Conservation (phyloP, 2,888 invertebrate species). For the Tetragonula carbonaria region DNA sequence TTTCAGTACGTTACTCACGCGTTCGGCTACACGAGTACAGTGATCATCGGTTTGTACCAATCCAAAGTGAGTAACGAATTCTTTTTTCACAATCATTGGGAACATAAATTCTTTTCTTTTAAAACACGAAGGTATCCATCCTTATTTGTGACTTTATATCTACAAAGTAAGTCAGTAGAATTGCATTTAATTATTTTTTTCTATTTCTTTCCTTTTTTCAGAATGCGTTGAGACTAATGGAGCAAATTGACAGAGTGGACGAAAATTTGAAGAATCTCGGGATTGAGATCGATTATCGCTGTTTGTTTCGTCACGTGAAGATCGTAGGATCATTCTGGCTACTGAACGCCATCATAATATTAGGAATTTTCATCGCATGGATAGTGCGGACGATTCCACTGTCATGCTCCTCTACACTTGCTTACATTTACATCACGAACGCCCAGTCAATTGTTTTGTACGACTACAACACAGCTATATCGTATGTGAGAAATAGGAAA, state of each 20-base stretch:
- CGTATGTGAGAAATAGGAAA: constrained; percentile 27
- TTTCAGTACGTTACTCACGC: not conserved
- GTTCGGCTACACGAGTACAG: not conserved
- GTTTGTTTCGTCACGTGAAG: constrained; percentile 9
- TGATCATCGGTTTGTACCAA: not conserved
- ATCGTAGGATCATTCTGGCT: constrained; percentile 1
- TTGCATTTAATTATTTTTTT: too few relatives aligned
- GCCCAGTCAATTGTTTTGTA: not conserved
- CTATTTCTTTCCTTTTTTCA: not conserved
- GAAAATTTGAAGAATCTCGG: constrained; percentile 51
- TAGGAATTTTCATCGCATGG: too few relatives aligned
- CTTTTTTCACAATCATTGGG: not conserved
- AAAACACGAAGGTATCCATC: too few relatives aligned
- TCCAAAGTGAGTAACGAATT: constrained; percentile 6
- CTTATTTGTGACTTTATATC: too few relatives aligned
- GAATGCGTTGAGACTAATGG: not conserved
- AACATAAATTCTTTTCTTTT: too few relatives aligned
- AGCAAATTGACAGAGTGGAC: constrained; percentile 27
- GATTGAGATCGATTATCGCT: constrained; percentile 12
- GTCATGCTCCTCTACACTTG: rapidly evolving
- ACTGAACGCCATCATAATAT: not conserved
- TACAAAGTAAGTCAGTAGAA: too few relatives aligned
- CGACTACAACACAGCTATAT: constrained; percentile 35
- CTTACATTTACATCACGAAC: rapidly evolving
- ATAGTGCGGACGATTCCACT: too few relatives aligned